Base-by-base conservation (phyloP, 1,140 invertebrate genomes). In the Cyphomyrmex costatus region DNA sequence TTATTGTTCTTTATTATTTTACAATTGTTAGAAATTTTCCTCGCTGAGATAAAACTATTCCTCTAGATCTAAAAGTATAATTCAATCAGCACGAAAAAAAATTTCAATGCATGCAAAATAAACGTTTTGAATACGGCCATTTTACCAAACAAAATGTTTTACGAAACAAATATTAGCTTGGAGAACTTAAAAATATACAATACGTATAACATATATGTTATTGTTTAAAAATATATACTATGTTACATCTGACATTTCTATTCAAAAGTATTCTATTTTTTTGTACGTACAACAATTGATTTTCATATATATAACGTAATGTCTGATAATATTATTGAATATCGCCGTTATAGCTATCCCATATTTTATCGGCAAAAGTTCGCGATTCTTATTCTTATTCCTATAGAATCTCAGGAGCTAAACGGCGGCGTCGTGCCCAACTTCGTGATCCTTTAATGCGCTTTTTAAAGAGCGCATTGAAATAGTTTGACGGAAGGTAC, bases 381-480 rank as follows among this genome's bases (percentile, higher is more conserved):
- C 46, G 51, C 24, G 24, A 60, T 33, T 83, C 68, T 83, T 83
- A 82, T 82, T 27, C 65, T 49, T 68, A 68, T 66, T 42, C 30
- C 8, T 66, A 66, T 66, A 68, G 53, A 82, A 24, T 73, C 21
- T 71, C n/a, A 61, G n/a, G 51, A 56, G 24, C 27, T 60, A 83
- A 60, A 36, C 79, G 79, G n/a, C 2, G 30, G n/a, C 2, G 30
- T 4, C 56, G 33, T 58, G 49, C 14, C 63, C 36, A 60, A 83
- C 36, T 83, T 74, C n/a, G 33, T n/a, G 53, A 83, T 83, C 68
- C 53, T 21, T 83, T 83, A 83, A 83, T 83, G 79, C 68, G 79
- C 79, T 83, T 83, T 83, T 83, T 83, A 83, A 71, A 73, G 68
- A 46, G 68, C 68, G 53, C 70, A 83, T 83, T 74, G 68, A 83